Evolutionary conservation across 2,888 invertebrate genomes (phyloP), one percentile per base, ranked within the genome.

Genomic region (Coleophora deauratella): DNA sequence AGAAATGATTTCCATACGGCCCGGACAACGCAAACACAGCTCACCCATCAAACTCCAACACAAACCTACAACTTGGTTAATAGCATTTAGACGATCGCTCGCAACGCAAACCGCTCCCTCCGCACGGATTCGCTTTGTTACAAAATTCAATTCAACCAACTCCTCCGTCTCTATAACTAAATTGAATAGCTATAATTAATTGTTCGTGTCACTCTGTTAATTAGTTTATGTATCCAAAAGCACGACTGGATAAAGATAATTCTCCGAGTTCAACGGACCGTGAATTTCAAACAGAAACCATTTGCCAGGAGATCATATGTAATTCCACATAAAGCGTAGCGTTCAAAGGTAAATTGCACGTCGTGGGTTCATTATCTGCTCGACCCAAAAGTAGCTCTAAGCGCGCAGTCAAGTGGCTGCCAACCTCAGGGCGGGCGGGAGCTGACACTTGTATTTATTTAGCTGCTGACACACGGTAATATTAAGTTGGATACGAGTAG

Each of bases 1-100:
- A 77, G 79, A 81, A 82, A 82, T 80, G 59, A 81, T 81, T 81
- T 79, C 77, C 77, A 80, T 76, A 72, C 64, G 60, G 61, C 59
- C 69, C 72, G 71, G 69, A 68, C 72, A 65, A 62, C 59, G 70
- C 71, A 78, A 79, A 80, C 80, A 76, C 58, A 59, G 31, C 31
- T 72, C 75, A 71, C 72, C 74, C 75, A 73, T 78, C 75, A 73
- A 81, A 79, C 72, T 76, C 69, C 66, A 76, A 77, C 71, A 75
- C 70, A 72, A 76, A 74, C 74, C 67, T 62, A 66, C 64, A 77
- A 79, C 76, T 80, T 77, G 68, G 73, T 74, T 80, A 79, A 81
- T 79, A 78, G 78, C 72, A 72, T 72, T 77, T 72, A 69, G 71
- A 70, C 65, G 65, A 71, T 74, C 66, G 66, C 52, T 53, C 43